A percentile compares a stretch with the other conserved stretches of the same genome.
These are phyloP conservation scores for Trichonephila inaurata DNA, from an alignment of 1,140 invertebrate genomes.

Conservation along the genomic window DNA sequence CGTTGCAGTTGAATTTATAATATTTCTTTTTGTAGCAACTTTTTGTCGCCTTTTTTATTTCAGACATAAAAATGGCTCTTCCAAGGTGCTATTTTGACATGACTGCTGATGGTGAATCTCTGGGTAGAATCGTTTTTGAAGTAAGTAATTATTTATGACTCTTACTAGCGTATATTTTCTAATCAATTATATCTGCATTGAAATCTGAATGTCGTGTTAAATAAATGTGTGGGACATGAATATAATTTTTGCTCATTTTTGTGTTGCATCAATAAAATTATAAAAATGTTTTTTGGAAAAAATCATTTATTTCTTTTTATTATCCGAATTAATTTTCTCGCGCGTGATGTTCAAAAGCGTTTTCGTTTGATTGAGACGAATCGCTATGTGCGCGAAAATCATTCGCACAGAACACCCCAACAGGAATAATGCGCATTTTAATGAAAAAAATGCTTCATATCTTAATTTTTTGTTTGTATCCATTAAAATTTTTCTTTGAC, in stretches of 20 bases:
- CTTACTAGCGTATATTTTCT: background rate
- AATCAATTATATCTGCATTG: constrained; percentile 60
- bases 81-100: constrained; percentile 95
- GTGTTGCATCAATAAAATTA: background rate
- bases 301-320: background rate
- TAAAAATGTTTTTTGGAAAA: background rate
- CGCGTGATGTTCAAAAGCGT: background rate
- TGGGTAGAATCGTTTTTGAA: constrained; percentile 95
- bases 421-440: too few relatives aligned
- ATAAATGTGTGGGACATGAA: background rate
- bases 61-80: constrained; percentile 85
- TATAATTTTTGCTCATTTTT: background rate
- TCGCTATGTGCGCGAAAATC: background rate
- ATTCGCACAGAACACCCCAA: background rate
- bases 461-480: background rate
- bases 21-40: constrained; percentile 48
- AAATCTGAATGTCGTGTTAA: background rate
- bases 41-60: constrained; percentile 44
- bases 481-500: background rate
- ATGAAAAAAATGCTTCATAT: background rate
- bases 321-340: background rate
- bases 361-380: background rate
- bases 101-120: constrained; percentile 87
- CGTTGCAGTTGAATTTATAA: constrained; percentile 15
- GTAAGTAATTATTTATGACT: constrained; percentile 83